Base-by-base conservation (phyloP, 2,888 invertebrate genomes). In the Hypolimnas misippus region DNA sequence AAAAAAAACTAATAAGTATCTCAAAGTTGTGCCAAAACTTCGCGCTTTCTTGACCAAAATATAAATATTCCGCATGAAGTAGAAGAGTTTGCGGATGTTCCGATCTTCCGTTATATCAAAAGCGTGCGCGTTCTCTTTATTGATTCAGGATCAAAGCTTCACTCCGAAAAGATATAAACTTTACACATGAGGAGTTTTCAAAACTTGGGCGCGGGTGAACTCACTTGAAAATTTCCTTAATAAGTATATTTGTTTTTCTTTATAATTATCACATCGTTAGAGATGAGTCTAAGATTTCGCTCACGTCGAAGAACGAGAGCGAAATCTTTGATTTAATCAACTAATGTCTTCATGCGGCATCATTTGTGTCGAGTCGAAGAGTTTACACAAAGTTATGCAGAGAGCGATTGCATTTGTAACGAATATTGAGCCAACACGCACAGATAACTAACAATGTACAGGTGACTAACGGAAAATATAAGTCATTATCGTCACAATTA, bases 101-200 rank as follows among this genome's bases (percentile, higher is more conserved):
- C 21, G 44, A 46, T 46, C 44, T 46, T 19, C 8, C 10, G 25
- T 14, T 14, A 14, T 29, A 49, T 49, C 21, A n/a, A 49, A 49
- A 35, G 35, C 33, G 33, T 0, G 19, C 31, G 31, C 16, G 10
- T 33, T 33, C 46, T 8, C 46, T 49, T 40, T 49, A 54, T 54
- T 60, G 40, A 50, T 40, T 51, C 42, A 21, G 40, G 61, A 61
- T 61, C 50, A 61, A 61, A 61, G 42, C 49, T 17, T 56, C 42
- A 51, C 51, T 51, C 49, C 31, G 19, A 40, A 56, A 61, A 55
- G 25, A 51, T 51, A 54, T 44, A 56, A 61, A 61, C 31, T 61
- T 61, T 51, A 16, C 21, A 21, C 21, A 21, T 46, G 44, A 44
- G 38, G 31, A 55, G 21, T 44, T 54, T 40, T 29, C 40, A n/a